Percentiles rank a stretch among this genome's conserved stretches.
Conservation (phyloP, 2,113 vertebrate genomes). For the Abramis brama region DNA sequence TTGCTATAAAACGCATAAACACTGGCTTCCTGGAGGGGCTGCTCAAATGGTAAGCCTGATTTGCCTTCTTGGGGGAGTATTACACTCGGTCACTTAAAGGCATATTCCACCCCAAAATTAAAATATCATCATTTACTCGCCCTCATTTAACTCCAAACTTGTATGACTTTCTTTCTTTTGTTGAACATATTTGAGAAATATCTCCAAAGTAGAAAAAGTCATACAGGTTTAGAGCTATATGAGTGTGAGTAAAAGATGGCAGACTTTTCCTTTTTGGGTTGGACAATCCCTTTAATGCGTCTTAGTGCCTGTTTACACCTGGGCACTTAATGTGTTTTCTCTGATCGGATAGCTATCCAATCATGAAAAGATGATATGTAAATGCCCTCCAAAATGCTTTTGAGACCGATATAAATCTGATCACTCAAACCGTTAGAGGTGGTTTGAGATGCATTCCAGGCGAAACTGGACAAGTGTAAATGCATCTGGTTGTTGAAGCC, state of each 20-base stretch:
- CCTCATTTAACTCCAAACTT: not conserved
- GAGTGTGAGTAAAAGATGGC: not conserved
- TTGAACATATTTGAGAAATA: not conserved
- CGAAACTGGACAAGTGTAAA: too few species aligned
- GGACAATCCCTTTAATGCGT: too few species aligned
- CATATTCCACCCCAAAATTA: not conserved
- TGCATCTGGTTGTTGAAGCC: too few species aligned
- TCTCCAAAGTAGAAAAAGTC: not conserved
- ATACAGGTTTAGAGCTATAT: not conserved
- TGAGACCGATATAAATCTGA: too few species aligned
- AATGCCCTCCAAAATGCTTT: too few species aligned
- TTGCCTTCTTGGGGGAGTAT: not conserved
- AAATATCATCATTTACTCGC: not conserved
- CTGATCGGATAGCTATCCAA: too few species aligned
- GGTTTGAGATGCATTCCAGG: too few species aligned
- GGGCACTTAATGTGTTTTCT: too few species aligned
- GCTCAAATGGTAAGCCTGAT: conserved; percentile 83
- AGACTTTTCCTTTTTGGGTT: too few species aligned
- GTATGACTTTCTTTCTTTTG: not conserved
- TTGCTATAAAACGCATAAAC: conserved; percentile 73
- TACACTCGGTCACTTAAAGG: not conserved
- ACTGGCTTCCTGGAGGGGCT: conserved; percentile 80
- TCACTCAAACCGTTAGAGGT: too few species aligned
- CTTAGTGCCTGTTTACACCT: too few species aligned
- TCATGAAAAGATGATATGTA: too few species aligned